A percentile compares a stretch with the other conserved stretches of the same genome.
phyloP scores from a whole-genome alignment of 1,140 invertebrate species.

The Drosophila virilis region DNA sequence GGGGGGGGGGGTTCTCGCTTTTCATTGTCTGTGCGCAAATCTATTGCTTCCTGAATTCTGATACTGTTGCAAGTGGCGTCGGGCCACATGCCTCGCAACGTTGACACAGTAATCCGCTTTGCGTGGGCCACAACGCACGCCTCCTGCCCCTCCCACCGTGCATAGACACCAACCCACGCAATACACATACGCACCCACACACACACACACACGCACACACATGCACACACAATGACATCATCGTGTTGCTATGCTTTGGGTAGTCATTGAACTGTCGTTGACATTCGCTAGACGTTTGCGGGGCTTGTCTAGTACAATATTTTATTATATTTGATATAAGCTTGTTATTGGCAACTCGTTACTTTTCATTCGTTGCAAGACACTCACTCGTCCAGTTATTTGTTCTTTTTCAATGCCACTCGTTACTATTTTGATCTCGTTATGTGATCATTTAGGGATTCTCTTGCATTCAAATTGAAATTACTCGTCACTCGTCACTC shows the following conservation, averaged over 20 bases:
- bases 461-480: too few species aligned
- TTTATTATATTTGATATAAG: too few species aligned
- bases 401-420: background rate
- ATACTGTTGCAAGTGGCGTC: constrained; percentile 55
- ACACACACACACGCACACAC: background rate
- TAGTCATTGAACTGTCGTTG: constrained; percentile 56
- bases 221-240: constrained; percentile 28
- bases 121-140: constrained; percentile 11
- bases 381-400: background rate
- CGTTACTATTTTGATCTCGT: background rate
- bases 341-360: background rate
- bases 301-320: constrained; percentile 11
- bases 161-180: background rate
- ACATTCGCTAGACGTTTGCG: constrained; percentile 41
- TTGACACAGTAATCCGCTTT: constrained; percentile 78
- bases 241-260: constrained; percentile 1
- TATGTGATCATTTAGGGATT: background rate
- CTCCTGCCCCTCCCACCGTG: background rate
- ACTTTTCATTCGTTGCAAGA: background rate
- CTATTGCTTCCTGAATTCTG: constrained; percentile 82
- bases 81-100: constrained; percentile 36
- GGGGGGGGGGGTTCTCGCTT: constrained; percentile 4
- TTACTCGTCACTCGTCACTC: background rate
- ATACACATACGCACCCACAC: background rate
- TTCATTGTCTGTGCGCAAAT: constrained; percentile 57